phyloP scores from a whole-genome alignment of 92 coral and sea anemone genomes.

The Bergia sp. region DNA sequence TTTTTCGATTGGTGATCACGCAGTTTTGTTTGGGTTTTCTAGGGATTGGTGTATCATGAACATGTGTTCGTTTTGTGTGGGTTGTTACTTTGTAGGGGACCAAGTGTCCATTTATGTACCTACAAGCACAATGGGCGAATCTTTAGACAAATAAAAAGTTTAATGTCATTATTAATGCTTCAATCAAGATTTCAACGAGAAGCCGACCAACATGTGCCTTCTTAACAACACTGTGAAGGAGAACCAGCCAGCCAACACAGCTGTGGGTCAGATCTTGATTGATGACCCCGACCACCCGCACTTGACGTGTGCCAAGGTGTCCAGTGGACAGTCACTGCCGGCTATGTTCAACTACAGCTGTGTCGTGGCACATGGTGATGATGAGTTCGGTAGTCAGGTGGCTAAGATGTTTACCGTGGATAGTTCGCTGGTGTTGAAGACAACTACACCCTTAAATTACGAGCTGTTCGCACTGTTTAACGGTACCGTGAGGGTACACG shows the following conservation, averaged over 20 bases:
- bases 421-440: conserved; percentile 3
- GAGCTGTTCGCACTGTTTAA: conserved; percentile 28
- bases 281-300: conserved; percentile 43
- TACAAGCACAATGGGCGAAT: too few species aligned
- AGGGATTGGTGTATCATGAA: too few species aligned
- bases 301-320: neutral
- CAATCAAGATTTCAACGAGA: conserved; percentile 32
- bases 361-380: neutral
- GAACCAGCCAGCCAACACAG: conserved; percentile 29
- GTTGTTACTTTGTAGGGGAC: too few species aligned
- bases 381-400: neutral
- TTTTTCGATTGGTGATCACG: too few species aligned
- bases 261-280: conserved; percentile 27
- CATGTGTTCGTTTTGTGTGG: too few species aligned
- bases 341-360: conserved; percentile 16
- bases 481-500: conserved; percentile 22
- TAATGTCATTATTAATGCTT: neutral
- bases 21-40: too few species aligned
- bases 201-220: conserved; percentile 36
- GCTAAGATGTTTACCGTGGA: conserved; percentile 20
- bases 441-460: conserved; percentile 11
- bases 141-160: neutral
- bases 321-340: conserved; percentile 25
- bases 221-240: conserved; percentile 22
- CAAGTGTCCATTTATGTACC: too few species aligned